Evolutionary conservation across 2,113 vertebrate species (phyloP), one percentile per base, ranked within the genome.

Genomic region (Onychostruthus taczanowskii): DNA sequence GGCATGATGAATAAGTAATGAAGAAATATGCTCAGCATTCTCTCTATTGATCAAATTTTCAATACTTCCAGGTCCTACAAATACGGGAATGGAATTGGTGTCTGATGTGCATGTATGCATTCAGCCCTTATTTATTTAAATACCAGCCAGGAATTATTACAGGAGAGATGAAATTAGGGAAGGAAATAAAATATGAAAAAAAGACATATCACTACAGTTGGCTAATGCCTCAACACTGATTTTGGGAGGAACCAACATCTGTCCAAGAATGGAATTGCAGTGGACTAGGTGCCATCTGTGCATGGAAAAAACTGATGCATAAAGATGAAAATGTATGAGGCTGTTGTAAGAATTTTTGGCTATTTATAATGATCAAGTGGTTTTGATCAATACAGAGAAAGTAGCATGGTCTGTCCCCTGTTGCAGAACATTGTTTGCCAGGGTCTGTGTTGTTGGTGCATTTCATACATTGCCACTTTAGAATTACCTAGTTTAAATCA

Each of bases 31-130:
- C 24, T 52, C 33, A 37, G 10, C 27, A 33, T 80, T 74, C 55
- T 87, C 7, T 1, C 28, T 89, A 4, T 46, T 86, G 55, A 82
- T 13, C 19, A 68, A 50, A 12, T 77, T 63, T 81, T 91, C 26
- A 59, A 41, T 49, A 26, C 11, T 70, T 66, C 13, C 11, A 55
- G 8, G 5, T 33, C 31, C 68, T 37, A n/a, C n/a, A 73, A 73
- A 64, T 8, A 39, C 6, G 8, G 10, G 7, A 85, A 56, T 53
- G 2, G 87, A 77, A 73, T 16, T 63, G 1, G 1, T 82, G 11
- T 41, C 23, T 82, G 11, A 3, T 9, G 3, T 16, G 53, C 13
- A 27, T 0, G 1, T 12, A 53, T 33, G 16, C 2, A 16, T 74
- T 31, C n/a, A 63, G 19, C 2, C 9, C 44, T 77, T 55, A 23